Base-by-base conservation (phyloP, 2,888 invertebrate genomes). In the Dryocosmus kuriphilus region DNA sequence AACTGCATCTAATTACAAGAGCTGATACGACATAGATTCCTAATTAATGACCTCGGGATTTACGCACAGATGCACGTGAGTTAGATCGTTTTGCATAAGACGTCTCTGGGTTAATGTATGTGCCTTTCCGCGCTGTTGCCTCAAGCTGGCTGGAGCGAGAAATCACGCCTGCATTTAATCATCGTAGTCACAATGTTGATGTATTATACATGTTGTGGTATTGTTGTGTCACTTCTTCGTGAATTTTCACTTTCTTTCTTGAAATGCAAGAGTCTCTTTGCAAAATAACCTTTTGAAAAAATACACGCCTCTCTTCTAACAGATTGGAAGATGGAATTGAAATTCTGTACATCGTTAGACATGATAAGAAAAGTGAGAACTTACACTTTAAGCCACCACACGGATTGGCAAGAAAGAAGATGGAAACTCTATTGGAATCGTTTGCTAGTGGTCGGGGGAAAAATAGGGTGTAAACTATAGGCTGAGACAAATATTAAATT, bases 1-100 rank as follows among this genome's bases (percentile, higher is more conserved):
- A 91, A 89, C 89, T 90, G 90, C 89, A 90, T 90, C 89, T 90
- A 91, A 91, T 90, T 91, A 90, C 89, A 90, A 89, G 89, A 87
- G 85, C 87, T 86, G 87, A 88, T 86, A 88, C 87, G 85, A 87
- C 89, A 87, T 87, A 86, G 89, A 90, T 90, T 88, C 86, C 86
- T 90, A 90, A 91, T 90, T 90, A 91, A 91, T 90, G 89, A 87
- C 87, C 86, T 82, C 78, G 84, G 88, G 89, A 91, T 90, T 90
- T 89, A 89, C 89, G 90, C 87, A 85, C 87, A 87, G 87, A 87
- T 89, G 89, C 89, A 85, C 88, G 84, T 87, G 89, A 90, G 88
- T 86, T 83, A 82, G 82, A 85, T 86, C 86, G 87, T 87, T 88
- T 88, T 89, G 89, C 89, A 87, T 85, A 87, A 88, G 87, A 87